phyloP scores from a whole-genome alignment of 2,113 vertebrate genomes.

The Phasianus colchicus region DNA sequence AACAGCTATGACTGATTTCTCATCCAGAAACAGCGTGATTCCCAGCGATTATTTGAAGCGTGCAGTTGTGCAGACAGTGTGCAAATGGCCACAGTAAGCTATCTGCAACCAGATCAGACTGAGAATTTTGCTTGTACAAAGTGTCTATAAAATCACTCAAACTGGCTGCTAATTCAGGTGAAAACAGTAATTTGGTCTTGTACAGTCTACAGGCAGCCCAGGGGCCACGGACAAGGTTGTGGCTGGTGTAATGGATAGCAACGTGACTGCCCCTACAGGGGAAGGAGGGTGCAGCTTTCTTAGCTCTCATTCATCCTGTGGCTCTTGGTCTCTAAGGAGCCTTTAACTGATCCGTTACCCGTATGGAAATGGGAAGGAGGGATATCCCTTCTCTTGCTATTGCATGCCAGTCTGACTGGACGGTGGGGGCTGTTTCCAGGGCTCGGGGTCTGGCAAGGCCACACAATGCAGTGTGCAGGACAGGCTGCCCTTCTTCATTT shows the following conservation, averaged over 20 bases:
- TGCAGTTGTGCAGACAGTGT: neutral
- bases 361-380: neutral
- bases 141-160: neutral
- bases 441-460: neutral
- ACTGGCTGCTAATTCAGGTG: neutral
- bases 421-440: neutral
- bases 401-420: neutral
- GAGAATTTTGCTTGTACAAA: neutral
- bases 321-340: neutral
- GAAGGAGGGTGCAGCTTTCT: neutral
- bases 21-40: neutral
- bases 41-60: neutral
- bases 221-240: neutral
- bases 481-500: neutral
- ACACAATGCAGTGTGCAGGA: accelerated
- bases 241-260: neutral
- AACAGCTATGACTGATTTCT: neutral
- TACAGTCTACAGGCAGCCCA: neutral
- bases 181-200: neutral
- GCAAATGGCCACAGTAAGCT: neutral
- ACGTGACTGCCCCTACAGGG: neutral
- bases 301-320: neutral
- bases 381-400: neutral
- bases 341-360: neutral
- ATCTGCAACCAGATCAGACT: neutral